A percentile compares a stretch with the other conserved stretches of the same genome.
phyloP scores from a whole-genome alignment of 2,797 vertebrate species.

The Thaleichthys pacificus region DNA sequence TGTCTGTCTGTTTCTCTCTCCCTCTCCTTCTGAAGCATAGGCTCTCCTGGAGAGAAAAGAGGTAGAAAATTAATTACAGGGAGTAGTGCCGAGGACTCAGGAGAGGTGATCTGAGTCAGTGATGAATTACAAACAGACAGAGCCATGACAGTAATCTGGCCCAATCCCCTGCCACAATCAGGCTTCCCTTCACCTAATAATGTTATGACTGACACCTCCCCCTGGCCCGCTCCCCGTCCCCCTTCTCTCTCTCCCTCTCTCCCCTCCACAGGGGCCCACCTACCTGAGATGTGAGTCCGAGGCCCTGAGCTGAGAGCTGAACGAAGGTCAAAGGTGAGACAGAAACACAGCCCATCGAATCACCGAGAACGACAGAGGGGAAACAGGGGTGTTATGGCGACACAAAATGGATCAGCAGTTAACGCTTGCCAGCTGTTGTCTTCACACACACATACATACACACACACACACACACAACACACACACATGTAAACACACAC shows the following conservation, averaged over 20 bases:
- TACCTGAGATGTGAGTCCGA: constrained; percentile 10
- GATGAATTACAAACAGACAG: constrained; percentile 47
- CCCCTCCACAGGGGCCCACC: not conserved
- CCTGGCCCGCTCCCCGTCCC: not conserved
- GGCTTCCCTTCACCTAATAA: constrained; percentile 28
- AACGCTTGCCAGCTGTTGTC: not conserved
- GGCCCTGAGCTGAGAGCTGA: constrained; percentile 13
- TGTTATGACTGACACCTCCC: constrained; percentile 11
- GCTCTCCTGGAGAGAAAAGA: not conserved
- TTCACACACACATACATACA: not conserved
- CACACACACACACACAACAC: not conserved
- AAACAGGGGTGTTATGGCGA: too few relatives aligned
- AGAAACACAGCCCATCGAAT: constrained; percentile 15
- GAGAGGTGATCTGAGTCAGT: constrained; percentile 47
- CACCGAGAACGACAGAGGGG: constrained; percentile 1
- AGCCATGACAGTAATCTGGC: constrained; percentile 61
- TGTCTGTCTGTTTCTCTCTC: too few relatives aligned
- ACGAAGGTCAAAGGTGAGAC: constrained; percentile 28
- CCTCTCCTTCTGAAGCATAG: not conserved
- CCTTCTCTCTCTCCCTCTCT: not conserved
- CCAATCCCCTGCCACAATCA: constrained; percentile 36
- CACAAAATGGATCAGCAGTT: constrained; percentile 2
- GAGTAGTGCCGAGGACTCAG: constrained; percentile 48
- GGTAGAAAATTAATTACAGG: constrained; percentile 62
- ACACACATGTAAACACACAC: not conserved